Conservation (phyloP, 2,888 invertebrate species). For the Philonicus albiceps region DNA sequence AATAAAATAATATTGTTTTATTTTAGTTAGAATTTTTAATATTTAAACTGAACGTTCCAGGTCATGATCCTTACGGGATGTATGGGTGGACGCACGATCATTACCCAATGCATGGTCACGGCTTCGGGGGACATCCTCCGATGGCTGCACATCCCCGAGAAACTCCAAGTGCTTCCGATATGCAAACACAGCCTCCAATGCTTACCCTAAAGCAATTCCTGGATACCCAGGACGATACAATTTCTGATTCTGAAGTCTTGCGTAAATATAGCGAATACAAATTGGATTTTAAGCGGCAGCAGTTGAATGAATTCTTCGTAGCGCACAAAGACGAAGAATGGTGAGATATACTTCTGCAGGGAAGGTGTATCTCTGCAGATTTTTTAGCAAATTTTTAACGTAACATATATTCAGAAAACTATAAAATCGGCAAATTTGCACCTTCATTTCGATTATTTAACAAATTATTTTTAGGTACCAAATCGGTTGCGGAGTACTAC, state of each 20-base stretch:
- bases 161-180: constrained; percentile 55
- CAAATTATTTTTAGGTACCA: neutral
- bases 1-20: neutral
- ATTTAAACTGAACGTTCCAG: constrained; percentile 49
- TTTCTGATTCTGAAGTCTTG: constrained; percentile 96
- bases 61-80: constrained; percentile 61
- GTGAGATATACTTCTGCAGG: constrained; percentile 68
- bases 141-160: constrained; percentile 54
- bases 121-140: constrained; percentile 52
- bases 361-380: neutral
- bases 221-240: constrained; percentile 95
- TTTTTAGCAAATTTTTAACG: neutral
- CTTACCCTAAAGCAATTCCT: constrained; percentile 97
- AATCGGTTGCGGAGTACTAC: neutral
- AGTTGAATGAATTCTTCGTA: constrained; percentile 97
- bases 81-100: constrained; percentile 62
- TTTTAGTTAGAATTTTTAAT: neutral
- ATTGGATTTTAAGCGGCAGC: constrained; percentile 93
- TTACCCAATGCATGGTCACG: constrained; percentile 59
- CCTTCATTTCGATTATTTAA: neutral
- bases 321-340: constrained; percentile 99
- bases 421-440: neutral
- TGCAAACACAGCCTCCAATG: constrained; percentile 89
- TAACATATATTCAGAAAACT: neutral
- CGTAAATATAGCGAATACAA: constrained; percentile 98